A percentile compares a stretch with the other conserved stretches of the same genome.
These are phyloP conservation scores for Camponotus vicinus DNA, from an alignment of 1,140 invertebrate genomes.

Conservation along the genomic window DNA sequence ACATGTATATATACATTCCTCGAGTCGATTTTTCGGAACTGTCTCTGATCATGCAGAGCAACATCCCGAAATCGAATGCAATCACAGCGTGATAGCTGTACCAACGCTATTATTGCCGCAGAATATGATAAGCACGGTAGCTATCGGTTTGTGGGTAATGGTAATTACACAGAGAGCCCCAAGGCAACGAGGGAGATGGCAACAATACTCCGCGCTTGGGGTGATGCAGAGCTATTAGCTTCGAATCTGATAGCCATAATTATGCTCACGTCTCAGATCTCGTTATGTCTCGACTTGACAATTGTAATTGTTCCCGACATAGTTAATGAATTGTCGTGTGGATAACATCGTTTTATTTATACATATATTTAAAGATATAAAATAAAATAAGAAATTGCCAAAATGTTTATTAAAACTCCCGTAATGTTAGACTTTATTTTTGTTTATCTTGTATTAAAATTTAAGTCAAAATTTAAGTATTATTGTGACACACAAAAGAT, in stretches of 20 bases:
- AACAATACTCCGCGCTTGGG: constrained; percentile 73
- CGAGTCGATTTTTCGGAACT: constrained; percentile 9
- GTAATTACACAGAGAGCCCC: constrained; percentile 79
- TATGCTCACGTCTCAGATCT: constrained; percentile 67
- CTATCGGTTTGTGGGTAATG: constrained; percentile 79
- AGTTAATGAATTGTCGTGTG: constrained; percentile 58
- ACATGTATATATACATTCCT: neutral
- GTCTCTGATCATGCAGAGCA: constrained; percentile 57
- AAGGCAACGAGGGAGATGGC: constrained; percentile 74
- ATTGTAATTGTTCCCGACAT: constrained; percentile 65
- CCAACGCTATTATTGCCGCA: constrained; percentile 75
- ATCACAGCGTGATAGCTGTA: constrained; percentile 72
- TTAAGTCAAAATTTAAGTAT: too few species aligned
- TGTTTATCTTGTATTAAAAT: neutral
- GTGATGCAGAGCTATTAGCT: constrained; percentile 77
- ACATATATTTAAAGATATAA: neutral
- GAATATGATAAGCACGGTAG: constrained; percentile 80
- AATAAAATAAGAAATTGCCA: neutral
- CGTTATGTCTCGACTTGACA: constrained; percentile 58
- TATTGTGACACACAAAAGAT: too few species aligned
- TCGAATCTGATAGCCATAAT: constrained; percentile 78
- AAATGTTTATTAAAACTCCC: neutral
- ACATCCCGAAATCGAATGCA: constrained; percentile 73
- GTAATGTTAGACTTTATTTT: neutral
- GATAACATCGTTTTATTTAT: constrained; percentile 35